Evolutionary conservation across 2,113 vertebrate species (phyloP), one percentile per base, ranked within the genome.

Genomic region (Cathartes aura): DNA sequence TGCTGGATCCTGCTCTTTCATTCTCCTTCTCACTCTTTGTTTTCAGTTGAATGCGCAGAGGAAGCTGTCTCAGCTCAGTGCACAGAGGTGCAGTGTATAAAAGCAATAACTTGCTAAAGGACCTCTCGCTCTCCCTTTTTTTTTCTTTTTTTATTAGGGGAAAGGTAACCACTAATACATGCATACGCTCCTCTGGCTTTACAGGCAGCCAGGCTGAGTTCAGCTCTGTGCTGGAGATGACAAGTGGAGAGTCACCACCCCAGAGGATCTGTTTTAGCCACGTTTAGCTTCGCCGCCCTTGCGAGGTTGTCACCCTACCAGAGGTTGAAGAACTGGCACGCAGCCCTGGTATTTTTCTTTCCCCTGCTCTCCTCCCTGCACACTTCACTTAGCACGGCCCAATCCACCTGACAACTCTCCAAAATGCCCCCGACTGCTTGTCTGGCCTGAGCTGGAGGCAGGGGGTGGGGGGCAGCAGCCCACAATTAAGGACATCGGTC

Each of bases 301-400:
- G 78, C 24, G 9, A 97, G 92, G 90, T 89, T 97, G 95, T 97
- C 95, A 97, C 91, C 94, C 64, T 82, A 95, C 53, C 80, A 94
- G 80, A 97, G 93, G 93, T 76, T 95, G 95, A 96, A 81, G 94
- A 97, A 90, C 90, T 92, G 94, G 91, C 88, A 81, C 32, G 12
- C 52, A 83, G 89, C 73, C 73, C 53, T n/a, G 78, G 59, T 60
- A 70, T 83, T 96, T 95, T 93, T 70, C 74, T 94, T 94, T 56
- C 26, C 56, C 71, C 32, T 4, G 26, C 85, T 92, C 71, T 90
- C 83, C 72, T 97, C 79, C 87, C 91, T 95, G 84, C 93, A 98
- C 96, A 96, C 97, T 98, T 96, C 97, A 95, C 96, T 98, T 98
- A 97, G 83, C 97, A 97, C 26, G 32, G 94, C 95, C 93, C 96